Conservation (phyloP, 1,140 invertebrate species). For the Drosophila neocordata region DNA sequence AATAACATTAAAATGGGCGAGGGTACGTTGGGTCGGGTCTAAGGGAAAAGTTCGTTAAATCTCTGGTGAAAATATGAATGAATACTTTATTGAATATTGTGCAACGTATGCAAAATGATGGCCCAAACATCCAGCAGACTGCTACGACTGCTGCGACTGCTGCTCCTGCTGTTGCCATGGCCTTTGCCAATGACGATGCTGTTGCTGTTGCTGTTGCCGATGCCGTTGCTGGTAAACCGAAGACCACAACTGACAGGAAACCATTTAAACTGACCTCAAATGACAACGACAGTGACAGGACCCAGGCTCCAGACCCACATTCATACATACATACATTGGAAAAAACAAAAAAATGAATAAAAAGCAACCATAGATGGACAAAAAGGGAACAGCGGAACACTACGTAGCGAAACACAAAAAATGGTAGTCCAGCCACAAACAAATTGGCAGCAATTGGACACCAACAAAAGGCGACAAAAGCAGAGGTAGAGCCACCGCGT, state of each 20-base stretch:
- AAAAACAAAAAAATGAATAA: conserved; percentile 25
- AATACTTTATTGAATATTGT: conserved; percentile 79
- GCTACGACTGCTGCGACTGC: conserved; percentile 16
- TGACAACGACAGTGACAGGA: conserved; percentile 69
- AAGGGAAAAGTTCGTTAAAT: conserved; percentile 18
- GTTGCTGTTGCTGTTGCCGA: conserved; percentile 43
- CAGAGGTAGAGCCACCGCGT: conserved; percentile 16
- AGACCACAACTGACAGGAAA: conserved; percentile 77
- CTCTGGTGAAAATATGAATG: conserved; percentile 65
- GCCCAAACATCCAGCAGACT: conserved; percentile 21
- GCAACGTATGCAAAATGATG: conserved; percentile 66
- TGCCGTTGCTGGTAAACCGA: conserved; percentile 66
- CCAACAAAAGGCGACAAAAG: conserved; percentile 76
- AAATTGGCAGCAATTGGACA: conserved; percentile 77
- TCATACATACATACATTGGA: conserved; percentile 12
- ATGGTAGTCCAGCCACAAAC: conserved; percentile 69
- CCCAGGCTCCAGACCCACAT: conserved; percentile 32
- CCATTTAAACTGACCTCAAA: conserved; percentile 80
- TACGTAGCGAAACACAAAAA: conserved; percentile 17
- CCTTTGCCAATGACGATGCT: conserved; percentile 21
- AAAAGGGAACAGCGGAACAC: conserved; percentile 33
- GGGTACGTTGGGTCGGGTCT: background rate
- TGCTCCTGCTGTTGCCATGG: conserved; percentile 22
- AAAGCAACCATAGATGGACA: conserved; percentile 51
- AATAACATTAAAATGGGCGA: conserved; percentile 20